Evolutionary conservation across 1,140 invertebrate species (phyloP).

Genomic region (Dysdera silvatica): DNA sequence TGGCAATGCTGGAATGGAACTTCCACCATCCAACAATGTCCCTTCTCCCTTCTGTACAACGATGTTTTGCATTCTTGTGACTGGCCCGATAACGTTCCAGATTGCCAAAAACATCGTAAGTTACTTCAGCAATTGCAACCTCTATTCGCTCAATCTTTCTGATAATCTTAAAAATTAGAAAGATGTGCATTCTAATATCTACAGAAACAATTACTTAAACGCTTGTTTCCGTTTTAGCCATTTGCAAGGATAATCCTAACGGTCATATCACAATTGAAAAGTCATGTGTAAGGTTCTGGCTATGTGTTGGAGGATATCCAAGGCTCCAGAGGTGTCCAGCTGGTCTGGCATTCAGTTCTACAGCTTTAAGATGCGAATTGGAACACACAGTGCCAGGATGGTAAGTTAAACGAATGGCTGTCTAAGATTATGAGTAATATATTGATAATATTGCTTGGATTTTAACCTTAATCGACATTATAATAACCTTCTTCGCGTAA

Average conservation of each 20-base stretch:
- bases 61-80: conserved; percentile 82
- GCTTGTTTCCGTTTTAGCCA: conserved; percentile 55
- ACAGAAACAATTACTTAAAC: too few relatives aligned
- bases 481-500: background rate
- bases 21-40: conserved; percentile 83
- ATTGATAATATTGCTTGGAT: background rate
- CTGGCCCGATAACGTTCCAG: conserved; percentile 85
- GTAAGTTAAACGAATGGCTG: conserved; percentile 11
- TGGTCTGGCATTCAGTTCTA: conserved; percentile 78
- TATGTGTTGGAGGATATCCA: conserved; percentile 85
- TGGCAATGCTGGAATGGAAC: conserved; percentile 94
- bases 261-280: conserved; percentile 68
- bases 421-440: background rate
- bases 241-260: conserved; percentile 80
- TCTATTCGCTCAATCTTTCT: background rate
- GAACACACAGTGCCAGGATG: conserved; percentile 35
- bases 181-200: background rate
- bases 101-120: conserved; percentile 89
- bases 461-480: background rate
- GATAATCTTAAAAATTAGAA: background rate
- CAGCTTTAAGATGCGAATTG: conserved; percentile 63
- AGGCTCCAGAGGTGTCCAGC: conserved; percentile 79
- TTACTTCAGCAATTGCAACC: conserved; percentile 30
- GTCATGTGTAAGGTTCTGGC: conserved; percentile 87
- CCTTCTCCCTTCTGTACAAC: conserved; percentile 81